phyloP scores from a whole-genome alignment of 2,113 vertebrate species.

The Rafetus swinhoei region DNA sequence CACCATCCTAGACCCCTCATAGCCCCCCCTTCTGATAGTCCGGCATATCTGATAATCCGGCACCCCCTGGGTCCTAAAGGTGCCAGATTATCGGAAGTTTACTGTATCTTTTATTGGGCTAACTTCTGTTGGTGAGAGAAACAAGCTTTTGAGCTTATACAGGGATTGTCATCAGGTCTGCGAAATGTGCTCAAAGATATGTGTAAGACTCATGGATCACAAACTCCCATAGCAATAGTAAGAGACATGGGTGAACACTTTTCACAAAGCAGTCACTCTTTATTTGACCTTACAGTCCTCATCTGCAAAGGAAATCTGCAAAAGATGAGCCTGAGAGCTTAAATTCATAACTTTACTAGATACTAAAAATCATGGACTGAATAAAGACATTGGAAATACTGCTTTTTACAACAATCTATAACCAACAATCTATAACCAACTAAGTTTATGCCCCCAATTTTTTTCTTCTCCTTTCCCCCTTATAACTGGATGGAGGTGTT shows the following conservation, averaged over 20 bases:
- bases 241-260: background rate
- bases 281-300: background rate
- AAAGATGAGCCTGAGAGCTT: background rate
- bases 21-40: too few relatives aligned
- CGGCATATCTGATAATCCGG: too few relatives aligned
- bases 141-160: background rate
- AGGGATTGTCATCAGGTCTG: background rate
- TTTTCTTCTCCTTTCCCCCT: background rate
- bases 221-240: background rate
- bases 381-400: background rate
- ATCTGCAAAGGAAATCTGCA: background rate
- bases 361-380: background rate
- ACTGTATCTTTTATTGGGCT: too few relatives aligned
- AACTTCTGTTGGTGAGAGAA: background rate
- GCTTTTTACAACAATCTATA: background rate
- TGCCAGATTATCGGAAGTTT: too few relatives aligned
- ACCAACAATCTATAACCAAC: background rate
- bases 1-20: too few relatives aligned
- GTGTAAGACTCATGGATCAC: background rate
- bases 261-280: background rate
- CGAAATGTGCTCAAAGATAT: background rate
- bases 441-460: background rate
- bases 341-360: background rate
- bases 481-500: background rate
- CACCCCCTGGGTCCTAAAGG: too few relatives aligned